Percentiles rank a stretch among this genome's conserved stretches.
Evolutionary conservation across 1,140 invertebrate species (phyloP).

Genomic region (Lithobius niger): DNA sequence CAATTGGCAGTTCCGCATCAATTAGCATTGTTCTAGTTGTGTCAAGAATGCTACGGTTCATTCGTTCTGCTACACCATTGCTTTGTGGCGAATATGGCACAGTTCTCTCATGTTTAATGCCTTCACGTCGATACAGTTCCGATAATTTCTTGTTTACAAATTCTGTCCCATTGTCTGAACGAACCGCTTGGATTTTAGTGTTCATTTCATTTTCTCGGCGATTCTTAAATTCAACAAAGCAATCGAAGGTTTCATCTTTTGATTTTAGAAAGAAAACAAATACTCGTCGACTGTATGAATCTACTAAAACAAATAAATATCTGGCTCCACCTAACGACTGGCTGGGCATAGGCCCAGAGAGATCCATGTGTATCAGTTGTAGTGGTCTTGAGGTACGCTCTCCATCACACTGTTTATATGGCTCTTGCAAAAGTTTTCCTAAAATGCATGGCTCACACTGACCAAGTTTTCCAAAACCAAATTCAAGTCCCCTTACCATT

Average conservation of each 20-base stretch:
- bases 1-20: slow-evolving; percentile 14
- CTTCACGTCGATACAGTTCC: slow-evolving; percentile 12
- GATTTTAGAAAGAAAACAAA: background rate
- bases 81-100: slow-evolving; percentile 18
- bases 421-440: background rate
- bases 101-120: slow-evolving; percentile 19
- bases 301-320: slow-evolving; percentile 1
- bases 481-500: background rate
- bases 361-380: slow-evolving; percentile 4
- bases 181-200: slow-evolving; percentile 26
- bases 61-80: slow-evolving; percentile 21
- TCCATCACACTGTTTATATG: background rate
- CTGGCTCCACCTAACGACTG: background rate
- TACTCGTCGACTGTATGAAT: background rate
- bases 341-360: background rate
- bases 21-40: slow-evolving; percentile 16
- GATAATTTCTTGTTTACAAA: slow-evolving; percentile 17
- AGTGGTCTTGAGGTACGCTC: background rate
- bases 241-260: background rate
- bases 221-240: background rate
- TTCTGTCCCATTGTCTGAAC: slow-evolving; percentile 34
- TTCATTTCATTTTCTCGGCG: slow-evolving; percentile 19
- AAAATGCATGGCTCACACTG: background rate
- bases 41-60: slow-evolving; percentile 17
- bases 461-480: background rate